These are phyloP conservation scores for Mamestra brassicae DNA, from an alignment of 2,888 invertebrate genomes.

Conservation along the genomic window DNA sequence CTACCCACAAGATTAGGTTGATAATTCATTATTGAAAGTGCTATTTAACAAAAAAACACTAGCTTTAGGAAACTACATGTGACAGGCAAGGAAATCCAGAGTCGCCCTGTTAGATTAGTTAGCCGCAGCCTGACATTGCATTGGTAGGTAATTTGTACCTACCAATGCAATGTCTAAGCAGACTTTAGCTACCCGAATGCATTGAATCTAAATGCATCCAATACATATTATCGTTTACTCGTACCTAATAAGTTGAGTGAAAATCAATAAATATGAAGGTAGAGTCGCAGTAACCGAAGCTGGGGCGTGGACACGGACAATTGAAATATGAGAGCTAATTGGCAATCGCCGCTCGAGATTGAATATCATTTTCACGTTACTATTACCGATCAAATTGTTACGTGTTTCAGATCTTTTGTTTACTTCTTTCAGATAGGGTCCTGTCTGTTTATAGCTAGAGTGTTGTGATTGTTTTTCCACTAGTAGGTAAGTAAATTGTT, in stretches of 20 bases:
- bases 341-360: conserved; percentile 85
- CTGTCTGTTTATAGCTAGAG: not conserved
- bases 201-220: no score
- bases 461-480: not conserved
- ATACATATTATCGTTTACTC: not conserved
- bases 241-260: not conserved
- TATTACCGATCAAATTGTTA: conserved; percentile 51
- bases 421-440: not conserved
- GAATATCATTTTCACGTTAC: conserved; percentile 77
- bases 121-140: not conserved
- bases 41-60: not conserved
- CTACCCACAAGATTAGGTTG: not conserved
- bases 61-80: not conserved
- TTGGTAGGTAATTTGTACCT: no score
- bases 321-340: conserved; percentile 86
- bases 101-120: not conserved
- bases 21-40: not conserved
- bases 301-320: conserved; percentile 73
- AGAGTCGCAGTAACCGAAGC: conserved; percentile 58
- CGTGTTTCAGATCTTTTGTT: conserved; percentile 32
- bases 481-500: not conserved
- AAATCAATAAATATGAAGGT: conserved; percentile 30
- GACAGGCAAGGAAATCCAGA: not conserved
- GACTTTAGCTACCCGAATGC: no score
- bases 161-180: no score